A percentile compares a stretch with the other conserved stretches of the same genome.
Conservation (phyloP, 2,888 invertebrate genomes). For the Argynnis bischoffii region DNA sequence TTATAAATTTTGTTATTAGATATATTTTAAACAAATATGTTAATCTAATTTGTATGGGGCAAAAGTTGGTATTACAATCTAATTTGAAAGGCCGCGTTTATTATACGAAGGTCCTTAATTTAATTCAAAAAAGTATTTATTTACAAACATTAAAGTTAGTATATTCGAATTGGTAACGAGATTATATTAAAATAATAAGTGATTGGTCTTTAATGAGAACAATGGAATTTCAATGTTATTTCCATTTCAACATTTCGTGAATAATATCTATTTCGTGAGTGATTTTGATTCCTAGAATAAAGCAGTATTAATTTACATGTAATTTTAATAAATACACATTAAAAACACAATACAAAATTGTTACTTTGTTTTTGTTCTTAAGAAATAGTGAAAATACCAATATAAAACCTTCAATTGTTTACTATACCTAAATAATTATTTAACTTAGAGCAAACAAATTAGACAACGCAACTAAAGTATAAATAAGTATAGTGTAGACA, state of each 20-base stretch:
- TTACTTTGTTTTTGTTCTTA: too few relatives aligned
- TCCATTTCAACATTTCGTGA: neutral
- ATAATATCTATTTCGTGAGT: neutral
- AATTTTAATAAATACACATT: too few relatives aligned
- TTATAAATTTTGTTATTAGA: neutral
- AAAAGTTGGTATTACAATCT: constrained; percentile 15
- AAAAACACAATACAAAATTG: neutral
- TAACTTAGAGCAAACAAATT: too few relatives aligned
- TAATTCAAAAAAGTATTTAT: constrained; percentile 23
- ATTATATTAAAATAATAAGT: constrained; percentile 11
- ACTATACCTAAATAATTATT: too few relatives aligned
- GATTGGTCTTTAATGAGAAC: neutral
- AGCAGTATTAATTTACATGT: neutral
- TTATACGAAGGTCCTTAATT: constrained; percentile 18
- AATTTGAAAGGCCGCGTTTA: constrained; percentile 27
- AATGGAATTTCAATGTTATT: neutral
- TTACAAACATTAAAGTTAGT: constrained; percentile 28
- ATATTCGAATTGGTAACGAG: constrained; percentile 24
- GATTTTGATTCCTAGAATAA: neutral
- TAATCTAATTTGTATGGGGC: constrained; percentile 1
- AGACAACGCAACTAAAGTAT: too few relatives aligned
- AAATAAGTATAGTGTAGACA: too few relatives aligned
- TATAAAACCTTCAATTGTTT: too few relatives aligned
- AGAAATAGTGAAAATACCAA: too few relatives aligned
- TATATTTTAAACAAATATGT: constrained; percentile 12